Evolutionary conservation across 2,797 vertebrate genomes (phyloP).

Genomic region (Rhabdophis nuchalis): DNA sequence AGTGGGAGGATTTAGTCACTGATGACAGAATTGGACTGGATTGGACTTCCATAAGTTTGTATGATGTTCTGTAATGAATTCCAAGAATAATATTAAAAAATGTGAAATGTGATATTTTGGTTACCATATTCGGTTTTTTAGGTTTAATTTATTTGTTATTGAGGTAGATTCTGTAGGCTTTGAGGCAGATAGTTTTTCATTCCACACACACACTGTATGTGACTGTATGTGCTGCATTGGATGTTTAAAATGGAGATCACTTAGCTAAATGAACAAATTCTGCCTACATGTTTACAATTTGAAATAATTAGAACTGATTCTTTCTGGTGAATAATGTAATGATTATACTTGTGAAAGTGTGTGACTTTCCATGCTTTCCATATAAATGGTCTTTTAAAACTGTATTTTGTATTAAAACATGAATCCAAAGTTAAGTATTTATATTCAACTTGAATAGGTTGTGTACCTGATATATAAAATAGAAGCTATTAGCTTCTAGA

Average conservation of each 20-base stretch:
- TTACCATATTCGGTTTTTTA: background rate
- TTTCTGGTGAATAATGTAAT: background rate
- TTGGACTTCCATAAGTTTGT: background rate
- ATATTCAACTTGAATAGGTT: background rate
- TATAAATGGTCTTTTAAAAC: background rate
- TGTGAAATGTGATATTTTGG: background rate
- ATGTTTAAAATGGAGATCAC: background rate
- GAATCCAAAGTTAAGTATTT: background rate
- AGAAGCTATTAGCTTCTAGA: background rate
- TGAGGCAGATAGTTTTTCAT: background rate
- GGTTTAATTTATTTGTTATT: background rate
- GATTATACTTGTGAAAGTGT: background rate
- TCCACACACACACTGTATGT: background rate
- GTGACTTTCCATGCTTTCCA: background rate
- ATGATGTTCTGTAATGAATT: background rate
- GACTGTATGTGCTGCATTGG: background rate
- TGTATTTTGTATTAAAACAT: background rate
- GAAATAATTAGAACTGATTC: background rate
- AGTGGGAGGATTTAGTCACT: background rate
- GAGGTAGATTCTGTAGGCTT: background rate
- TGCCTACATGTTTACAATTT: background rate
- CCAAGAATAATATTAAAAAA: background rate
- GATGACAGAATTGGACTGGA: background rate
- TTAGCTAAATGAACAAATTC: background rate
- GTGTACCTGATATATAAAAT: background rate